Conservation (phyloP, 2,888 invertebrate species). For the Tetrapedia diversipes region DNA sequence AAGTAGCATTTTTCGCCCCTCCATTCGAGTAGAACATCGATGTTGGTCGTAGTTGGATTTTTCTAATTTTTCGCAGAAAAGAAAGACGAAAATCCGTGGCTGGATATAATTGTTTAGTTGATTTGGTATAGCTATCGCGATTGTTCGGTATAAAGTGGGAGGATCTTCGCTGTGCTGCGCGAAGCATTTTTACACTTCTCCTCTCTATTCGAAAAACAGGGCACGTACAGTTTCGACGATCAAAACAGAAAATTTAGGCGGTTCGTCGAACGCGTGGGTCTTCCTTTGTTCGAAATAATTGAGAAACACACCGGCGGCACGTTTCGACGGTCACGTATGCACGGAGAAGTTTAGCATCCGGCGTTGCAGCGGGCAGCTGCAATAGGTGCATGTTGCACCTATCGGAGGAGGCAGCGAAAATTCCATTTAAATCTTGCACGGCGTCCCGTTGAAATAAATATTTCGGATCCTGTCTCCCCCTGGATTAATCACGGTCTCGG, state of each 20-base stretch:
- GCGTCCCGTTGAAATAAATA: conserved; percentile 11
- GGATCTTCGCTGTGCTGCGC: too few relatives aligned
- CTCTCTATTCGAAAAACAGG: background rate
- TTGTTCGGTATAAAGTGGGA: too few relatives aligned
- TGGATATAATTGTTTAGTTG: too few relatives aligned
- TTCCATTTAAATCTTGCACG: conserved; percentile 31
- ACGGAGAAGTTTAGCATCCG: conserved; percentile 49
- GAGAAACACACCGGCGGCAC: conserved; percentile 47
- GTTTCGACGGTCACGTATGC: conserved; percentile 46
- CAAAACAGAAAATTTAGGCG: conserved; percentile 33
- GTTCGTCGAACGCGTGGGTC: conserved; percentile 6
- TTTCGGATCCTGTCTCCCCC: background rate
- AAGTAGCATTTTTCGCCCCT: too few relatives aligned
- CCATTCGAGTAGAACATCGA: too few relatives aligned
- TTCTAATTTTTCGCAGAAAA: too few relatives aligned
- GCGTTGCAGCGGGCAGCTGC: conserved; percentile 18
- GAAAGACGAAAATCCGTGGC: too few relatives aligned
- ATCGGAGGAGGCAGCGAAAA: conserved; percentile 21
- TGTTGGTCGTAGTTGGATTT: too few relatives aligned
- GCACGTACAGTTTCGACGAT: conserved; percentile 1
- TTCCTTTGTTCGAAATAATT: conserved; percentile 48
- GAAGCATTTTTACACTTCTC: too few relatives aligned
- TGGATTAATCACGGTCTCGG: background rate
- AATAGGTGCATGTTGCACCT: conserved; percentile 11
- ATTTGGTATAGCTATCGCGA: too few relatives aligned